Conservation (phyloP, 2,113 vertebrate genomes). For the Cebidichthys violaceus region DNA sequence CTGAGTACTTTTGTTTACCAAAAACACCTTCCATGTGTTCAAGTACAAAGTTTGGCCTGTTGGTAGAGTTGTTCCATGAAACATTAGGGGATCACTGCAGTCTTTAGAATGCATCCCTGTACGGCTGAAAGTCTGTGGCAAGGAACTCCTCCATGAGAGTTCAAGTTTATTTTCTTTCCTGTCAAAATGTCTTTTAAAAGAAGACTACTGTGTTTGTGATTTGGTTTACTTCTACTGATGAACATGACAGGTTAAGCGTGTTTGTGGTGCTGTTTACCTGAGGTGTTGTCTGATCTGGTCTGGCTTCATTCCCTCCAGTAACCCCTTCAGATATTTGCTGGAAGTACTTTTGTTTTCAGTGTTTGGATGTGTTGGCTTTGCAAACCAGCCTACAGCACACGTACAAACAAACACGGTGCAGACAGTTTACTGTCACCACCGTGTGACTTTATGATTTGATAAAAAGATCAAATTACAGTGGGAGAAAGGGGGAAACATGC, state of each 20-base stretch:
- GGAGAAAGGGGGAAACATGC: neutral
- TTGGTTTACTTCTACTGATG: no score
- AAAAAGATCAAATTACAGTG: neutral
- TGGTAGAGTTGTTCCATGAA: neutral
- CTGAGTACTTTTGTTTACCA: neutral
- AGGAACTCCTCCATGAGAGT: neutral
- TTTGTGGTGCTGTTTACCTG: conserved; percentile 80
- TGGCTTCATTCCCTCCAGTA: conserved; percentile 91
- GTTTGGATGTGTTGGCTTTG: conserved; percentile 75
- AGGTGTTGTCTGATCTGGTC: conserved; percentile 90
- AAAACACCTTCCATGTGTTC: neutral
- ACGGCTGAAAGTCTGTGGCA: neutral
- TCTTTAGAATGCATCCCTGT: neutral
- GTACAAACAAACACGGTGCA: neutral
- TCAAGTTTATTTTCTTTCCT: neutral
- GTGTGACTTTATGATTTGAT: neutral
- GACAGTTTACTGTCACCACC: neutral
- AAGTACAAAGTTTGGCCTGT: neutral
- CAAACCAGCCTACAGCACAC: conserved; percentile 88
- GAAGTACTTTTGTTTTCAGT: conserved; percentile 24
- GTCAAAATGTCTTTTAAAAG: neutral
- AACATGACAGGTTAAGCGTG: neutral
- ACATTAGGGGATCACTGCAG: neutral
- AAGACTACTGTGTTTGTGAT: neutral
- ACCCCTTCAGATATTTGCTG: conserved; percentile 78